phyloP scores from a whole-genome alignment of 2,797 vertebrate species.

The Alfaro cultratus region DNA sequence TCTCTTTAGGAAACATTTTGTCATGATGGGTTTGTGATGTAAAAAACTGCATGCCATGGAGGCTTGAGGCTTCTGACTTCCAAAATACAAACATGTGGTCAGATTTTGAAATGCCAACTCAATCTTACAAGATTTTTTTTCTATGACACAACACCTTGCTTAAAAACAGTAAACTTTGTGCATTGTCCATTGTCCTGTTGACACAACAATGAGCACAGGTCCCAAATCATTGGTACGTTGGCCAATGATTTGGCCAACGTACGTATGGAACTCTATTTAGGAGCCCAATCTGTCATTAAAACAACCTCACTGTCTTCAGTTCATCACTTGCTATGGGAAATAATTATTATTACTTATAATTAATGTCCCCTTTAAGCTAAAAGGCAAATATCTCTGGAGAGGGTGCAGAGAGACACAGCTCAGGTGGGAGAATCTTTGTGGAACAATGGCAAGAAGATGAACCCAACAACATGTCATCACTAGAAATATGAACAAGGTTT shows the following conservation, averaged over 20 bases:
- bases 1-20: neutral
- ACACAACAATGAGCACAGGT: neutral
- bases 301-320: neutral
- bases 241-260: no score
- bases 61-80: neutral
- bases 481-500: neutral
- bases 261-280: neutral
- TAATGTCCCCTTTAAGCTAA: neutral
- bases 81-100: neutral
- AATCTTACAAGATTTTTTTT: neutral
- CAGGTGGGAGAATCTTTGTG: neutral
- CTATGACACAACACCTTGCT: neutral
- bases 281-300: neutral
- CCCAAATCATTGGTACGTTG: neutral
- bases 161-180: neutral
- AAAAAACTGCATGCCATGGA: constrained; percentile 9
- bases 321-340: neutral
- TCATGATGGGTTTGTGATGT: constrained; percentile 7
- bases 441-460: neutral
- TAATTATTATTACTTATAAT: neutral
- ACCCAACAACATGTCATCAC: neutral
- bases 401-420: neutral
- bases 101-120: neutral
- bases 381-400: neutral
- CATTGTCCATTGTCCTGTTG: neutral